A percentile compares a stretch with the other conserved stretches of the same genome.
These are phyloP conservation scores for Chunga burmeisteri DNA, from an alignment of 2,113 vertebrate species.

Conservation along the genomic window DNA sequence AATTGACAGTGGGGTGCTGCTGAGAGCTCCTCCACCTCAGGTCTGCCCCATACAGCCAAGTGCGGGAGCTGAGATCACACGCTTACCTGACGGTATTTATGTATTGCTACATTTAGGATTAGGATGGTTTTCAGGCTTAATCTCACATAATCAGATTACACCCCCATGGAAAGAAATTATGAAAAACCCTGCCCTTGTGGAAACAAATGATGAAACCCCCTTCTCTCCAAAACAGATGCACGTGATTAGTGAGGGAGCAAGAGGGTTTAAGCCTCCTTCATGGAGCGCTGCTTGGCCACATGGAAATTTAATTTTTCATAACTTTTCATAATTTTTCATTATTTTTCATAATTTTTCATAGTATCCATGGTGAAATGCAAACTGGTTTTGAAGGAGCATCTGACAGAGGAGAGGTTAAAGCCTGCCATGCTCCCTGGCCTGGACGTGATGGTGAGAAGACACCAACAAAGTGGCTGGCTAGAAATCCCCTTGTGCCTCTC, in stretches of 20 bases:
- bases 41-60: not conserved
- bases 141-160: not conserved
- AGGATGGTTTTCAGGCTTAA: not conserved
- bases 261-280: not conserved
- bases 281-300: not conserved
- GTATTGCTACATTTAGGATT: not conserved
- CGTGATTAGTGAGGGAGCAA: not conserved
- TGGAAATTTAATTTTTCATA: not conserved
- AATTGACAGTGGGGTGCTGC: not conserved
- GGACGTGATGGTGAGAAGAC: not conserved
- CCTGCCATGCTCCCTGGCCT: not conserved
- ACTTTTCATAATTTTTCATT: too few species aligned
- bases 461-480: not conserved
- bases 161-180: not conserved
- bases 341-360: too few species aligned
- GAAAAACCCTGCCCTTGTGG: not conserved
- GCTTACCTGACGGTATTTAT: not conserved
- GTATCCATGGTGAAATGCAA: not conserved
- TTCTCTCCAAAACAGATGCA: not conserved
- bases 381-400: not conserved
- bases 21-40: not conserved
- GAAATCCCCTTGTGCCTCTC: not conserved
- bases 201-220: not conserved
- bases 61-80: not conserved
- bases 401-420: not conserved